Evolutionary conservation across 2,797 vertebrate genomes (phyloP).

Genomic region (Odontamblyopus lacepedii): DNA sequence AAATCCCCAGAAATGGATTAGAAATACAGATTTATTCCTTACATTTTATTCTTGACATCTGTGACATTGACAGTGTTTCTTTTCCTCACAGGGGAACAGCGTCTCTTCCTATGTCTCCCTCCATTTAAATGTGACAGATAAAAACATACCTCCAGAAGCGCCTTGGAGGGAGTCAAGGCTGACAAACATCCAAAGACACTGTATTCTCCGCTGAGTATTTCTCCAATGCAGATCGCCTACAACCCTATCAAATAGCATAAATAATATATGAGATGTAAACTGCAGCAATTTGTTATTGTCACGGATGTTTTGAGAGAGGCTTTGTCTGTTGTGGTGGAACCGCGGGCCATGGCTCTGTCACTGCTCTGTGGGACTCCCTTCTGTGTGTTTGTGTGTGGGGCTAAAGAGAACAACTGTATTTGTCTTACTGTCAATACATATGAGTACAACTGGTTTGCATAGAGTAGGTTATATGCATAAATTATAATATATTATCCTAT

Average conservation of each 20-base stretch:
- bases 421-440: slow-evolving; percentile 22
- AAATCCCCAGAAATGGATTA: neutral
- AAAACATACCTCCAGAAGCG: slow-evolving; percentile 41
- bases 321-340: slow-evolving; percentile 57
- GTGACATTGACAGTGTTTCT: slow-evolving; percentile 20
- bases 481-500: neutral
- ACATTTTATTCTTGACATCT: slow-evolving; percentile 19
- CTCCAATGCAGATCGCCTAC: slow-evolving; percentile 47
- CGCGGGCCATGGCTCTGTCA: slow-evolving; percentile 64
- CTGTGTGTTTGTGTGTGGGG: slow-evolving; percentile 17
- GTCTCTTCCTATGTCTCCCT: slow-evolving; percentile 12
- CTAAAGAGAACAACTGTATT: slow-evolving; percentile 25
- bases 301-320: slow-evolving; percentile 60
- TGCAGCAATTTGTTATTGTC: slow-evolving; percentile 70
- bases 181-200: slow-evolving; percentile 47
- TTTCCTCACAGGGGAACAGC: slow-evolving; percentile 12
- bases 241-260: slow-evolving; percentile 70
- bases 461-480: slow-evolving; percentile 2
- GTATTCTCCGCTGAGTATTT: slow-evolving; percentile 54
- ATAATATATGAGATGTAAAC: slow-evolving; percentile 74
- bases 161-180: slow-evolving; percentile 35
- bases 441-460: slow-evolving; percentile 13
- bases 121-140: slow-evolving; percentile 52
- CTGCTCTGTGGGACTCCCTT: slow-evolving; percentile 47
- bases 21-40: neutral